phyloP scores from a whole-genome alignment of 30 jellyfish, hydroid and myxozoan genomes.

The Aurelia sp. region DNA sequence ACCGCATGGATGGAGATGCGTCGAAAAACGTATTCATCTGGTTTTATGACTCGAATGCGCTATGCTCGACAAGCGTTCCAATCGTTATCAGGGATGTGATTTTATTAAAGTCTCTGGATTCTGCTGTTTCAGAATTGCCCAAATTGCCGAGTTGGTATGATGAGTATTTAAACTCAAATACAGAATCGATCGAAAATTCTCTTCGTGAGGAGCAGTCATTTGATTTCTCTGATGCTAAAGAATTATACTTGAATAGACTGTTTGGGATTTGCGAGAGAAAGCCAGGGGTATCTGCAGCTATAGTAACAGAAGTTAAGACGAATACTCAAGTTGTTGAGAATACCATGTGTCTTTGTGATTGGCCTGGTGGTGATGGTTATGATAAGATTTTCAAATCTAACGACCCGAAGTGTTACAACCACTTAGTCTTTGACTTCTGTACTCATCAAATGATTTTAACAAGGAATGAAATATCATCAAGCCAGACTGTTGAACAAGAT shows the following conservation, averaged over 20 bases:
- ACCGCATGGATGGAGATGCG: slow-evolving; percentile 17
- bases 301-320: neutral
- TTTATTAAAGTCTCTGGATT: neutral
- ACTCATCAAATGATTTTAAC: slow-evolving; percentile 17
- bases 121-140: no score
- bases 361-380: slow-evolving; percentile 67
- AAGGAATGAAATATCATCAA: neutral
- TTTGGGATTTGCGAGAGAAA: neutral
- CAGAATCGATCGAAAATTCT: no score
- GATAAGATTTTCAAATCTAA: neutral
- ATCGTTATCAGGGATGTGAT: slow-evolving; percentile 12
- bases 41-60: neutral
- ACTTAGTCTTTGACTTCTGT: slow-evolving; percentile 55
- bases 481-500: neutral
- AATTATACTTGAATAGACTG: neutral
- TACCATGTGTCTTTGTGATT: slow-evolving; percentile 43
- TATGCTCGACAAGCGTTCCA: neutral
- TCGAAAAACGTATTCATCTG: neutral
- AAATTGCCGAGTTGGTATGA: no score
- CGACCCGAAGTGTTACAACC: slow-evolving; percentile 40
- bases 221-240: neutral
- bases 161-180: no score
- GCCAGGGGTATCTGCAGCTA: slow-evolving; percentile 47
- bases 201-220: no score
- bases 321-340: neutral